Conservation (phyloP, 2,797 vertebrate species). For the Myripristis murdjan region DNA sequence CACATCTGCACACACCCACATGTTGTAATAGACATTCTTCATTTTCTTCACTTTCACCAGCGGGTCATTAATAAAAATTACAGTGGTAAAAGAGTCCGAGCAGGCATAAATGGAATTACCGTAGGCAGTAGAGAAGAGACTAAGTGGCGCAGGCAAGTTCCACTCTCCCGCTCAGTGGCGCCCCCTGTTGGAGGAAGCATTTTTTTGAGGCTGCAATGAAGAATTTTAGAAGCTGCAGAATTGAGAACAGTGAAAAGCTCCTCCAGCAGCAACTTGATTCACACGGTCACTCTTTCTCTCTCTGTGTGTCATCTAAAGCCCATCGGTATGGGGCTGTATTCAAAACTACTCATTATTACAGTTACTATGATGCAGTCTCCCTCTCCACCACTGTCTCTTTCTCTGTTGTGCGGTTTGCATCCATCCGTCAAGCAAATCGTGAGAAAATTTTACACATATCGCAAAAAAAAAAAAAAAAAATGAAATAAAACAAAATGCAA, state of each 20-base stretch:
- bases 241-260: background rate
- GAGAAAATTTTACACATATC: too few relatives aligned
- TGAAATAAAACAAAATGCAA: too few relatives aligned
- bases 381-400: background rate
- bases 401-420: background rate
- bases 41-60: slow-evolving; percentile 59
- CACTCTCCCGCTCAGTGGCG: slow-evolving; percentile 30
- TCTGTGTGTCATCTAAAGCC: background rate
- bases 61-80: slow-evolving; percentile 64
- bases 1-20: slow-evolving; percentile 24
- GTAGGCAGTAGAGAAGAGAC: slow-evolving; percentile 37
- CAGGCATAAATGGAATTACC: slow-evolving; percentile 57
- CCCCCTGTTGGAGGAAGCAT: slow-evolving; percentile 32
- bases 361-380: too few relatives aligned
- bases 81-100: slow-evolving; percentile 46
- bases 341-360: too few relatives aligned
- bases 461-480: too few relatives aligned
- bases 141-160: slow-evolving; percentile 25
- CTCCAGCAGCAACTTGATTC: slow-evolving; percentile 15
- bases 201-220: too few relatives aligned
- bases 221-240: too few relatives aligned
- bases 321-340: too few relatives aligned
- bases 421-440: background rate
- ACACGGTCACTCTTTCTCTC: background rate
- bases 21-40: slow-evolving; percentile 53